phyloP scores from a whole-genome alignment of 2,797 vertebrate genomes.

The Tragelaphus oryx region DNA sequence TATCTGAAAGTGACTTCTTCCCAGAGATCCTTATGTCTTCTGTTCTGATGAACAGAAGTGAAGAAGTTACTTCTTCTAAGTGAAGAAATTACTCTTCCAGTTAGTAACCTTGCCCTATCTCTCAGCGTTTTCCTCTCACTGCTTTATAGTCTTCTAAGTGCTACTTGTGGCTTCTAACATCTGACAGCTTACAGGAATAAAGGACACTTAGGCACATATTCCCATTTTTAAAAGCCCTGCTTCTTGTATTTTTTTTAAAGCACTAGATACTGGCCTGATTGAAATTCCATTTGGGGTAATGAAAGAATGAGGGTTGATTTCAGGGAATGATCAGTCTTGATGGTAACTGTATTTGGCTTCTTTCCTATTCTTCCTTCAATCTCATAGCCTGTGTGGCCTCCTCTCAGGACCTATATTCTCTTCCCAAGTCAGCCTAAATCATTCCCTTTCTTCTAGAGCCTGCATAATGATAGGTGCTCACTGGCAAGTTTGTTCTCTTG shows the following conservation, averaged over 20 bases:
- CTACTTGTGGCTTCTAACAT: neutral
- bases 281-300: slow-evolving; percentile 31
- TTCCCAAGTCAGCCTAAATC: neutral
- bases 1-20: slow-evolving; percentile 44
- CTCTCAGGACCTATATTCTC: neutral
- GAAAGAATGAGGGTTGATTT: slow-evolving; percentile 16
- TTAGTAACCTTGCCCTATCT: neutral
- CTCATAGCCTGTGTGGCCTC: neutral
- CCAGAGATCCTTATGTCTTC: neutral
- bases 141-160: neutral
- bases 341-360: neutral
- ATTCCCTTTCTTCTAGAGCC: neutral
- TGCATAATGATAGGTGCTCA: neutral
- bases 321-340: neutral
- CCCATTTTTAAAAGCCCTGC: neutral
- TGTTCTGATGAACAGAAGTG: neutral
- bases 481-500: neutral
- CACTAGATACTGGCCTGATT: neutral
- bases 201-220: neutral
- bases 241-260: neutral
- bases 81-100: slow-evolving; percentile 23
- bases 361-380: neutral
- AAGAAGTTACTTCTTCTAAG: neutral
- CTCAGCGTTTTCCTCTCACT: neutral
- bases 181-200: slow-evolving; percentile 21